Evolutionary conservation across 2,113 vertebrate genomes (phyloP).

Genomic region (Chlorocebus sabaeus): DNA sequence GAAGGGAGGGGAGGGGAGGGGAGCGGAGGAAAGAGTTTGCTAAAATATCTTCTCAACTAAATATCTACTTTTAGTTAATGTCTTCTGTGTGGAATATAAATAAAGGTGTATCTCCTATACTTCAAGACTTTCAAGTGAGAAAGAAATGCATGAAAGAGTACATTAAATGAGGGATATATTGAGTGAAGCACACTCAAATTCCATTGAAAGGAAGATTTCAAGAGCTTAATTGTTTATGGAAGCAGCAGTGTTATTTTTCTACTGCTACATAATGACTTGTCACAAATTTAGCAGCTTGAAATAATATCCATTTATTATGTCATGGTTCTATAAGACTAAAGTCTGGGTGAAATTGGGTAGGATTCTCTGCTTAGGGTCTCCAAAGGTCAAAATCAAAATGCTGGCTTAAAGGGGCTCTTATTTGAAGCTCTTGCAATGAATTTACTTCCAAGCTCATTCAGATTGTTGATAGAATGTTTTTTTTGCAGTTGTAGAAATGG

Average conservation of each 20-base stretch:
- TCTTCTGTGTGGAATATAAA: not conserved
- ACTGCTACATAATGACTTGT: not conserved
- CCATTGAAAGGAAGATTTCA: not conserved
- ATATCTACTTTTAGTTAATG: not conserved
- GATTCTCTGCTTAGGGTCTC: not conserved
- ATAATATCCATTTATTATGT: not conserved
- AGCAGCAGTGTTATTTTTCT: not conserved
- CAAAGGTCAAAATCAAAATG: not conserved
- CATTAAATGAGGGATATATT: not conserved
- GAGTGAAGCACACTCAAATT: not conserved
- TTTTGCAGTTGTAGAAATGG: not conserved
- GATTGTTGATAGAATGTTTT: not conserved
- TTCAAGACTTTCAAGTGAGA: not conserved
- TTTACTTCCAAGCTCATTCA: not conserved
- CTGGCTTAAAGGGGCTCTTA: not conserved
- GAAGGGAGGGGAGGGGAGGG: fast-evolving
- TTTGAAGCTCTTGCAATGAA: not conserved
- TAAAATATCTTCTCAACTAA: not conserved
- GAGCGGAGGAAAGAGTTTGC: not conserved
- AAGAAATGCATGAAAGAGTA: not conserved
- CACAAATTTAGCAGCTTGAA: not conserved
- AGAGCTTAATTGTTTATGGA: not conserved
- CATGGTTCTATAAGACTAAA: not conserved
- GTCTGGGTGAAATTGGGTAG: not conserved
- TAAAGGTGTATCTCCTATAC: fast-evolving